Base-by-base conservation (phyloP, 1,140 invertebrate genomes). In the Whitmania pigra region DNA sequence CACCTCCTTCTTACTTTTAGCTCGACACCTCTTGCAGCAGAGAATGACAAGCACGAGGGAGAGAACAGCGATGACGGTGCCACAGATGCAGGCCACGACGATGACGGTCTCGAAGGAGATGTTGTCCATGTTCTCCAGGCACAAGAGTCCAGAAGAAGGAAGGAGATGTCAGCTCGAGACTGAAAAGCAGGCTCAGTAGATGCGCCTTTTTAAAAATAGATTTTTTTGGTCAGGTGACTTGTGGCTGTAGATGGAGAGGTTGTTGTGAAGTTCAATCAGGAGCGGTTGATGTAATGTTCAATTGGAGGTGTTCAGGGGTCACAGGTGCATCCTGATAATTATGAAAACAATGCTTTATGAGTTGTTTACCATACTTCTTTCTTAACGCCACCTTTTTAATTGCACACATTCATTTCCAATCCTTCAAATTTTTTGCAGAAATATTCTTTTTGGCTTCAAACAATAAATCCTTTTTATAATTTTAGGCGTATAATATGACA, bases 31-130 rank as follows among this genome's bases (percentile, higher is more conserved):
- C 43, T 72, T 27, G 60, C 74, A 75, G 57, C 74, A 75, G 15
- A 75, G 63, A n/a, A 75, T 72, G 55, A 75, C 71, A 36, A 75
- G 69, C 7, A 75, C 55, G 36, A 75, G 71, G 66, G 55, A 22
- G 20, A 75, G 74, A 27, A 73, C 55, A 57, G 73, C 25, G 68
- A 75, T 72, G 27, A 75, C 55, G 40, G 36, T 40, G 40, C 68
- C 74, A 60, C 74, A 73, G 67, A 75, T 72, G 49, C 72, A 70
- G 31, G 72, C 74, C 31, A 75, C 74, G 53, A 75, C 73, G 67
- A 73, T 71, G 53, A 75, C 72, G 27, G 72, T 73, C 13, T 69
- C 55, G 36, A 63, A 54, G 18, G 74, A 57, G 17, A 75, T 49
- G 25, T 73, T 69, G 31, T 71, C 73, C 49, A 68, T 70, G 67